Evolutionary conservation across 2,113 vertebrate species (phyloP).

Genomic region (Proterorhinus semilunaris): DNA sequence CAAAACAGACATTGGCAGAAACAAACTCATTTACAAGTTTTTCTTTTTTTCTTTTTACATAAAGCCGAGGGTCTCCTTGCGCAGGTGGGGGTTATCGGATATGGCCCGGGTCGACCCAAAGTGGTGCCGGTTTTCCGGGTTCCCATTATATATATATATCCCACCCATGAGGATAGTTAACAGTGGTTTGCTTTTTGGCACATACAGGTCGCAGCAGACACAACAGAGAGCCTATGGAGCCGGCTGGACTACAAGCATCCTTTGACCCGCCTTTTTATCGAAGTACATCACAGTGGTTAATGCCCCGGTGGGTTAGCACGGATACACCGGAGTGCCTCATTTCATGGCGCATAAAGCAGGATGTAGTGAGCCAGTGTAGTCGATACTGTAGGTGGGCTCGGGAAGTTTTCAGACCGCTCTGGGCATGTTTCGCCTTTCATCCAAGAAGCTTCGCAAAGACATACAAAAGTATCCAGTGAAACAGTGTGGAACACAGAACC

Average conservation of each 20-base stretch:
- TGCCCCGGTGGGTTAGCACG: conserved; percentile 18
- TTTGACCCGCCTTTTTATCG: conserved; percentile 58
- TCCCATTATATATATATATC: conserved; percentile 39
- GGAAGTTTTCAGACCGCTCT: too few species aligned
- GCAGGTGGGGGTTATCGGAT: conserved; percentile 55
- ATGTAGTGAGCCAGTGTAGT: not conserved
- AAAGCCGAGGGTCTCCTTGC: conserved; percentile 25
- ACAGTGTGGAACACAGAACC: too few species aligned
- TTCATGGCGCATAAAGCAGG: conserved; percentile 22
- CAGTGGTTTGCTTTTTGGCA: conserved; percentile 56
- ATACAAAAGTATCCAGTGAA: too few species aligned
- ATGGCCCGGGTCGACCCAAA: conserved; percentile 38
- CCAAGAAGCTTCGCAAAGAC: too few species aligned
- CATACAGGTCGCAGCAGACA: conserved; percentile 68
- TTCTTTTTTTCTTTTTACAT: conserved; percentile 20
- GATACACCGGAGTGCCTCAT: conserved; percentile 7
- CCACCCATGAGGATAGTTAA: conserved; percentile 41
- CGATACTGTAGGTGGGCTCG: too few species aligned
- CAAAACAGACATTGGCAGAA: too few species aligned
- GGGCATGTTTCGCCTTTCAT: too few species aligned
- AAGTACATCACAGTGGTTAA: conserved; percentile 37
- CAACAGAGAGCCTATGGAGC: conserved; percentile 82
- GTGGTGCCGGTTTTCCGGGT: conserved; percentile 46
- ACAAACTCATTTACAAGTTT: too few species aligned
- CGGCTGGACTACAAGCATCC: conserved; percentile 87